A percentile compares a stretch with the other conserved stretches of the same genome.
These are phyloP conservation scores for Rutilus rutilus DNA, from an alignment of 2,113 vertebrate genomes.

Conservation along the genomic window DNA sequence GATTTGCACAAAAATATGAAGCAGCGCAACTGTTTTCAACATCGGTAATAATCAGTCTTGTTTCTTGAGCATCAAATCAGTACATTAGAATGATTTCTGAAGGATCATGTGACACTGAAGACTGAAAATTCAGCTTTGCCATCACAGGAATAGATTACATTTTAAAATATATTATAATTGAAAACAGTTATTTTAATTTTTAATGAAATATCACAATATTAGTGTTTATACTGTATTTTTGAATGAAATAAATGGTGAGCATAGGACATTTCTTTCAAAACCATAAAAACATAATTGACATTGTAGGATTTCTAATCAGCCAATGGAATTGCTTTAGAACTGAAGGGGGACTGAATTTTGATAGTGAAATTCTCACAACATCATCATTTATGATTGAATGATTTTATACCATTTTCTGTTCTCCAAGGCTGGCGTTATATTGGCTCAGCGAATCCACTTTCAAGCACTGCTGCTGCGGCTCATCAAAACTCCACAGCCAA, in stretches of 20 bases:
- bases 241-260: no score
- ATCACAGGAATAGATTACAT: background rate
- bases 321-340: background rate
- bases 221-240: background rate
- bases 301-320: background rate
- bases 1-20: background rate
- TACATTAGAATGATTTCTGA: background rate
- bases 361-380: background rate
- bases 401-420: conserved; percentile 71
- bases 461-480: conserved; percentile 79
- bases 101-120: background rate
- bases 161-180: background rate
- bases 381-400: background rate
- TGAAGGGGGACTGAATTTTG: background rate
- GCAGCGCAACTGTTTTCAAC: no score
- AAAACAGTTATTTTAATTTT: background rate
- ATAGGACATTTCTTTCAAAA: background rate
- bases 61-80: background rate
- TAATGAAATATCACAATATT: background rate
- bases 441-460: conserved; percentile 82
- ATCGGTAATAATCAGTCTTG: background rate
- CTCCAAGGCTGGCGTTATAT: conserved; percentile 90
- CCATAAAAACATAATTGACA: background rate
- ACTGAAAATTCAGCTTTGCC: background rate
- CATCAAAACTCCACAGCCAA: conserved; percentile 94